phyloP scores from a whole-genome alignment of 2,797 vertebrate species.

The Selene dorsalis region DNA sequence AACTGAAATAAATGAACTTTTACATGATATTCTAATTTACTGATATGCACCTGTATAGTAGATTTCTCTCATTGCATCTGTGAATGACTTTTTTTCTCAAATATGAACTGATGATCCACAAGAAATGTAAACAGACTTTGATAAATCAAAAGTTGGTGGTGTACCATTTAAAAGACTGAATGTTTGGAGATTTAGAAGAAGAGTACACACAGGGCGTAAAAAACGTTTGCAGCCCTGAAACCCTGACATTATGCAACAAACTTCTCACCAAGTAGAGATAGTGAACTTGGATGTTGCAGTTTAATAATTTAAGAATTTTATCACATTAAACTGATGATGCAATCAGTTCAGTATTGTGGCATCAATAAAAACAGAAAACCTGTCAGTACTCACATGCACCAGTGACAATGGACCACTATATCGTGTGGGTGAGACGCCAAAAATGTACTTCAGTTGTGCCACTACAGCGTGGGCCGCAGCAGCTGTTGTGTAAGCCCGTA shows the following conservation, averaged over 20 bases:
- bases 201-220: not conserved
- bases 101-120: not conserved
- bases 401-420: slow-evolving; percentile 84
- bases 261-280: not conserved
- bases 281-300: not conserved
- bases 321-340: not conserved
- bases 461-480: slow-evolving; percentile 90
- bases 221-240: not conserved
- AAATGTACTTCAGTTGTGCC: slow-evolving; percentile 93
- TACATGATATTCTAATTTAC: no score
- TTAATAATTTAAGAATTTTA: not conserved
- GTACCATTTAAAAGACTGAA: not conserved
- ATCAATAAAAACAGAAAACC: slow-evolving; percentile 18
- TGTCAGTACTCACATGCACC: slow-evolving; percentile 83
- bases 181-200: not conserved
- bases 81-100: not conserved
- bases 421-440: slow-evolving; percentile 85
- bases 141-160: not conserved
- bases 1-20: no score
- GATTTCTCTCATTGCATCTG: no score
- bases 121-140: not conserved
- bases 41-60: no score
- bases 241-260: not conserved
- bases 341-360: slow-evolving; percentile 7
- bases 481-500: slow-evolving; percentile 94